phyloP scores from a whole-genome alignment of 2,888 invertebrate genomes.

The Hipparchia sbordonii region DNA sequence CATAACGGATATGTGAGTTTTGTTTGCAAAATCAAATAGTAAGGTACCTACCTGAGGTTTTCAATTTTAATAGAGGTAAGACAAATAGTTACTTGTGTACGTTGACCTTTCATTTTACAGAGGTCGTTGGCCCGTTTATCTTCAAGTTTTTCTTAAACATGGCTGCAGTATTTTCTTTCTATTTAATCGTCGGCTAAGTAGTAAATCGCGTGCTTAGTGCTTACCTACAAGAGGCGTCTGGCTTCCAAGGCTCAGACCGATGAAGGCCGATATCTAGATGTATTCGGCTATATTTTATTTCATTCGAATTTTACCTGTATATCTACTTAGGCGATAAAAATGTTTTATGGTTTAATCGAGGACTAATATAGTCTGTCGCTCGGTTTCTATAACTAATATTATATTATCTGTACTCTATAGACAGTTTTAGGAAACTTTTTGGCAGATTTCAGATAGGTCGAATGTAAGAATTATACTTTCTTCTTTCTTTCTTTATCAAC shows the following conservation, averaged over 20 bases:
- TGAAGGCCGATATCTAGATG: constrained; percentile 22
- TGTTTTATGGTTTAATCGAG: neutral
- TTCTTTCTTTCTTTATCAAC: no score
- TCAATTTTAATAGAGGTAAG: no score
- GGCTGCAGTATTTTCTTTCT: constrained; percentile 29
- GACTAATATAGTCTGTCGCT: no score
- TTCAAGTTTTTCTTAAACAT: constrained; percentile 33
- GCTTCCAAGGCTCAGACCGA: constrained; percentile 30
- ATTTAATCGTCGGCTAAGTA: constrained; percentile 37
- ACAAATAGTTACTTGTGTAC: neutral
- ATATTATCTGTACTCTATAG: no score
- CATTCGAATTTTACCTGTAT: neutral
- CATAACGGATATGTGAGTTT: no score
- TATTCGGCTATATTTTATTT: constrained; percentile 12
- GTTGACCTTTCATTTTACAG: neutral
- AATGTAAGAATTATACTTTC: no score
- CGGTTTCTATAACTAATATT: no score
- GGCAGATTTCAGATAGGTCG: no score
- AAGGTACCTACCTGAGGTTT: no score
- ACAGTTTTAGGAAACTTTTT: no score
- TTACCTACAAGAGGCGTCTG: constrained; percentile 31
- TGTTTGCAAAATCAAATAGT: no score
- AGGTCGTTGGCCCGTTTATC: constrained; percentile 25
- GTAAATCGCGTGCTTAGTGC: constrained; percentile 38
- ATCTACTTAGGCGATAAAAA: neutral